Percentiles rank a stretch among this genome's conserved stretches.
Conservation (phyloP, 2,888 invertebrate species). For the Melieria crassipennis region DNA sequence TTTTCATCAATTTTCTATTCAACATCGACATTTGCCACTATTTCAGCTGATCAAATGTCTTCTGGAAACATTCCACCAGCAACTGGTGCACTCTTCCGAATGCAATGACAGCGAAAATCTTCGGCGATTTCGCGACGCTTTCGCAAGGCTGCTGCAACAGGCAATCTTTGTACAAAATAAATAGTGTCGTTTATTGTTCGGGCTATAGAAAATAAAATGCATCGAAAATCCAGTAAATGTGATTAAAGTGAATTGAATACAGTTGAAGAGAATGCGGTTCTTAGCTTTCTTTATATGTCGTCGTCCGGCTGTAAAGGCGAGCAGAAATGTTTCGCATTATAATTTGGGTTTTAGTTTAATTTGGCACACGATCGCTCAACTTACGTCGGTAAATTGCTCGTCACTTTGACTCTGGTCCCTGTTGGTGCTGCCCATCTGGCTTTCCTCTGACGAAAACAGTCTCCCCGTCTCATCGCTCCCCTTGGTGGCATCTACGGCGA, state of each 20-base stretch:
- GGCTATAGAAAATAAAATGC: slow-evolving; percentile 8
- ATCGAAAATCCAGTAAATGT: slow-evolving; percentile 3
- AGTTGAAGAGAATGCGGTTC: neutral
- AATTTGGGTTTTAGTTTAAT: neutral
- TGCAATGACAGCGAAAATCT: slow-evolving; percentile 32
- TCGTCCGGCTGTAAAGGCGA: slow-evolving; percentile 9
- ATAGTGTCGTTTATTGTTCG: slow-evolving; percentile 15
- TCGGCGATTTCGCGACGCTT: slow-evolving; percentile 39
- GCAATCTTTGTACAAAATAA: slow-evolving; percentile 33
- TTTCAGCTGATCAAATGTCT: slow-evolving; percentile 47
- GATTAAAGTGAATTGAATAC: neutral
- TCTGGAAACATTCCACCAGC: slow-evolving; percentile 48
- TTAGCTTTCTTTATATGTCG: slow-evolving; percentile 12
- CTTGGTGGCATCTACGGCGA: slow-evolving; percentile 9
- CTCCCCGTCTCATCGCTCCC: slow-evolving; percentile 18
- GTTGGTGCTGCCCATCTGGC: too few relatives aligned
- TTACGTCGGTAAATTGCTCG: neutral
- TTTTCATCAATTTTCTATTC: neutral
- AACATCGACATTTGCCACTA: neutral
- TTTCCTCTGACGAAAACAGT: slow-evolving; percentile 11
- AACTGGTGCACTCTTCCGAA: slow-evolving; percentile 41
- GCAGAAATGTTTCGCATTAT: neutral
- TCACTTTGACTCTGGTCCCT: too few relatives aligned
- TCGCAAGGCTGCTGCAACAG: slow-evolving; percentile 37
- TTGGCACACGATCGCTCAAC: neutral